Percentiles rank a stretch among this genome's conserved stretches.
These are phyloP conservation scores for Dicaeum eximium DNA, from an alignment of 2,113 vertebrate species.

Conservation along the genomic window DNA sequence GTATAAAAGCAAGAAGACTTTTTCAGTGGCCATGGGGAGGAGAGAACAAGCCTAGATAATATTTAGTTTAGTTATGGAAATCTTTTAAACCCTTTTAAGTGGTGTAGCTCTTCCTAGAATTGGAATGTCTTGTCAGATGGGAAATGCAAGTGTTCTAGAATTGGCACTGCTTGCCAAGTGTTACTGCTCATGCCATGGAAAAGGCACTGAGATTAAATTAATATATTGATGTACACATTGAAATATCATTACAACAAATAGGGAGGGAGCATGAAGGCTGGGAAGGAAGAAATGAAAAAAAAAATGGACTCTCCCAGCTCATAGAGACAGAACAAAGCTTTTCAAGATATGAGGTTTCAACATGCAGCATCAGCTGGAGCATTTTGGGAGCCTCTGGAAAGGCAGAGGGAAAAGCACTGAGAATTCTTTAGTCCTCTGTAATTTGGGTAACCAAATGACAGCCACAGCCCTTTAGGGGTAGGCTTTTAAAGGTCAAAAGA, in stretches of 20 bases:
- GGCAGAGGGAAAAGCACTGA: neutral
- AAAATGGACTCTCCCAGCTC: neutral
- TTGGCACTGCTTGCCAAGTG: neutral
- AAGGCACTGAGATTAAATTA: neutral
- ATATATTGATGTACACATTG: neutral
- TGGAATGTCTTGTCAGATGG: neutral
- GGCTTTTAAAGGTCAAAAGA: neutral
- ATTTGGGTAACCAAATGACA: neutral
- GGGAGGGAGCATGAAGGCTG: neutral
- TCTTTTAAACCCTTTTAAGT: neutral
- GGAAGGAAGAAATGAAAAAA: neutral
- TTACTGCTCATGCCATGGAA: neutral
- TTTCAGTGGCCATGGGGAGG: neutral
- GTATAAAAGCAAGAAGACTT: neutral
- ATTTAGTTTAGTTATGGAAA: neutral
- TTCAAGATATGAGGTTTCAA: neutral
- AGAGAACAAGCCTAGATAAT: neutral
- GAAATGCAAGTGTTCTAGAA: neutral
- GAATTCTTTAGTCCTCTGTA: neutral
- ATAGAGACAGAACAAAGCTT: neutral
- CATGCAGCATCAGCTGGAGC: accelerated
- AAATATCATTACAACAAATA: neutral
- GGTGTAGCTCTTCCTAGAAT: neutral
- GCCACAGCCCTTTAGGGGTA: neutral
- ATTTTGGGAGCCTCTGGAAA: neutral